phyloP scores from a whole-genome alignment of 35 echinoderm and acorn worm species.

The Ophioderma brevispina region DNA sequence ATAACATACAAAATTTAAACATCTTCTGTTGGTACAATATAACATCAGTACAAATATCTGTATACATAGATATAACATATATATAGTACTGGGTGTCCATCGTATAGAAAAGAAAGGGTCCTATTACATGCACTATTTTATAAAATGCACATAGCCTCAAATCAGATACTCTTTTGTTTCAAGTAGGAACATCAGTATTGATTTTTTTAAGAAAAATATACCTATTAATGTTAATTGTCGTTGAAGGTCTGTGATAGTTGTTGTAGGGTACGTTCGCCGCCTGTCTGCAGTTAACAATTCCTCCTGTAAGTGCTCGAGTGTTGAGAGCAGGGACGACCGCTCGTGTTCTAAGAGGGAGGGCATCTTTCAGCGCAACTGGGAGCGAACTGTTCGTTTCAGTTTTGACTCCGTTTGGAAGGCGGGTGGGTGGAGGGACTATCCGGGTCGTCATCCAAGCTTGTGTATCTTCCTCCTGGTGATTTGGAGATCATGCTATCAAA shows the following conservation, averaged over 20 bases:
- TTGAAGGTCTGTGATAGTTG: slow-evolving; percentile 61
- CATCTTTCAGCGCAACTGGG: slow-evolving; percentile 52
- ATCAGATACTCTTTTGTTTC: too few species aligned
- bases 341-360: slow-evolving; percentile 82
- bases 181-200: too few species aligned
- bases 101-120: too few species aligned
- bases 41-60: too few species aligned
- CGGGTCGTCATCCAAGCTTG: not conserved
- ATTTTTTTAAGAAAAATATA: too few species aligned
- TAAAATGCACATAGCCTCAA: too few species aligned
- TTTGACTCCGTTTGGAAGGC: not conserved
- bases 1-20: too few species aligned
- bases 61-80: too few species aligned
- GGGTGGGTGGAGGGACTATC: not conserved
- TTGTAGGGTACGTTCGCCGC: slow-evolving; percentile 56
- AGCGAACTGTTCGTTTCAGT: slow-evolving; percentile 65
- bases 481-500: not conserved
- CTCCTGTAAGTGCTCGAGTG: slow-evolving; percentile 89
- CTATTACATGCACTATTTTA: too few species aligned
- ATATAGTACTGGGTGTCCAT: too few species aligned
- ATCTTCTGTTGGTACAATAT: too few species aligned
- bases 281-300: slow-evolving; percentile 85
- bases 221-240: slow-evolving; percentile 50
- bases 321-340: slow-evolving; percentile 74
- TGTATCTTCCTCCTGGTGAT: not conserved